Conservation (phyloP, 2,888 invertebrate genomes). For the Muscina levida region DNA sequence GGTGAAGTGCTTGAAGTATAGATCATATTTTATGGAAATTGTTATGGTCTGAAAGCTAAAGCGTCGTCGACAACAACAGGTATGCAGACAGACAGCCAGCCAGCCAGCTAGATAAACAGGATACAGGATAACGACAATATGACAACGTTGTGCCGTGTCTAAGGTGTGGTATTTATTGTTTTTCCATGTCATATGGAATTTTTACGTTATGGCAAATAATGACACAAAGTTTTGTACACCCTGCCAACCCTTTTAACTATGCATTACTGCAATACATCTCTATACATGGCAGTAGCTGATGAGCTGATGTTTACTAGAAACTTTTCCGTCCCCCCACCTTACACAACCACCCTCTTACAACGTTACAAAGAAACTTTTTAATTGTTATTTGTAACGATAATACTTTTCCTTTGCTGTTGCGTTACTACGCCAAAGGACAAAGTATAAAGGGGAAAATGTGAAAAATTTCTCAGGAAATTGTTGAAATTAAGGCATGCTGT, state of each 20-base stretch:
- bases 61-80: slow-evolving; percentile 53
- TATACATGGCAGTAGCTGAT: neutral
- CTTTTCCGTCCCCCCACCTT: neutral
- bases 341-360: no score
- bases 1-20: neutral
- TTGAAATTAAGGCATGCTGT: neutral
- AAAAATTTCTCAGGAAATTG: neutral
- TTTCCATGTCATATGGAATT: slow-evolving; percentile 20
- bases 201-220: neutral
- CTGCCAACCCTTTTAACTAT: neutral
- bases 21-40: slow-evolving; percentile 49
- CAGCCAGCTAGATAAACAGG: no score
- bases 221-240: slow-evolving; percentile 4
- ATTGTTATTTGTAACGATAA: slow-evolving; percentile 37
- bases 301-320: slow-evolving; percentile 10
- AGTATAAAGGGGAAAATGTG: neutral
- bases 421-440: neutral
- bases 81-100: slow-evolving; percentile 8
- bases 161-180: slow-evolving; percentile 50
- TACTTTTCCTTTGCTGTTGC: slow-evolving; percentile 19
- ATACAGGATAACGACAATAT: slow-evolving; percentile 9
- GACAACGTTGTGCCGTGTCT: neutral
- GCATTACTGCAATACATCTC: neutral
- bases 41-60: slow-evolving; percentile 39
- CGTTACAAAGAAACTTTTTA: slow-evolving; percentile 19